These are phyloP conservation scores for Aspidiotus destructor DNA, from an alignment of 2,888 invertebrate species.

Conservation along the genomic window DNA sequence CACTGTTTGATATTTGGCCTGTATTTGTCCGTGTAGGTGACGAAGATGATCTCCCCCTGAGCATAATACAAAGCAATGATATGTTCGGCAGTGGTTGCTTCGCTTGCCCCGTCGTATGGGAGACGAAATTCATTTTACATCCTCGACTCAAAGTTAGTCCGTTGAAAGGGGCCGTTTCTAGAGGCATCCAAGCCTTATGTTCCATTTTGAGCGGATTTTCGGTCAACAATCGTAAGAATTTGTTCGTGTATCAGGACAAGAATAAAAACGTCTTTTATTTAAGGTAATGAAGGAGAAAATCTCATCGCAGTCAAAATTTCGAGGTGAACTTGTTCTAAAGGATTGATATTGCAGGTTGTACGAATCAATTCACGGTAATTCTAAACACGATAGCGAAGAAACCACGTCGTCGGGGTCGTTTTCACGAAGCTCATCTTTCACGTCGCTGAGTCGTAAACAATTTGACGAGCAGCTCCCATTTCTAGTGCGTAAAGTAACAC, in stretches of 20 bases:
- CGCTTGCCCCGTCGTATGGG: slow-evolving; percentile 64
- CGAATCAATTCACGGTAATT: slow-evolving; percentile 12
- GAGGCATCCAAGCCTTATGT: slow-evolving; percentile 55
- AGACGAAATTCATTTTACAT: slow-evolving; percentile 57
- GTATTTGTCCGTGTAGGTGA: slow-evolving; percentile 4
- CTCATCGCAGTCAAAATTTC: no score
- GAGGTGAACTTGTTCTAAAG: not conserved
- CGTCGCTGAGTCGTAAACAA: slow-evolving; percentile 46
- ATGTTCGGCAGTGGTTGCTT: slow-evolving; percentile 58
- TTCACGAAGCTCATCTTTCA: slow-evolving; percentile 48
- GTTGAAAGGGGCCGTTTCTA: slow-evolving; percentile 51
- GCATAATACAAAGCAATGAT: slow-evolving; percentile 9
- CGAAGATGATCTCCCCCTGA: slow-evolving; percentile 17
- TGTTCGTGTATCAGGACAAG: slow-evolving; percentile 64
- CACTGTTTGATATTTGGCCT: not conserved
- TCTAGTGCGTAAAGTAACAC: slow-evolving; percentile 42
- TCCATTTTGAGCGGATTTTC: slow-evolving; percentile 58
- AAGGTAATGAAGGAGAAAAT: slow-evolving; percentile 40
- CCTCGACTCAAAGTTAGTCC: slow-evolving; percentile 58
- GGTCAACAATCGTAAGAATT: slow-evolving; percentile 61
- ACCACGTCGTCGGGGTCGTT: slow-evolving; percentile 40
- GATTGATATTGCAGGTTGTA: slow-evolving; percentile 15
- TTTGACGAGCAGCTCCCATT: slow-evolving; percentile 39
- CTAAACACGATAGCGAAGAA: slow-evolving; percentile 23
- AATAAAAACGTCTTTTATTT: slow-evolving; percentile 54